Evolutionary conservation across 92 coral and sea anemone species (phyloP).

Genomic region (Porites evermanni): DNA sequence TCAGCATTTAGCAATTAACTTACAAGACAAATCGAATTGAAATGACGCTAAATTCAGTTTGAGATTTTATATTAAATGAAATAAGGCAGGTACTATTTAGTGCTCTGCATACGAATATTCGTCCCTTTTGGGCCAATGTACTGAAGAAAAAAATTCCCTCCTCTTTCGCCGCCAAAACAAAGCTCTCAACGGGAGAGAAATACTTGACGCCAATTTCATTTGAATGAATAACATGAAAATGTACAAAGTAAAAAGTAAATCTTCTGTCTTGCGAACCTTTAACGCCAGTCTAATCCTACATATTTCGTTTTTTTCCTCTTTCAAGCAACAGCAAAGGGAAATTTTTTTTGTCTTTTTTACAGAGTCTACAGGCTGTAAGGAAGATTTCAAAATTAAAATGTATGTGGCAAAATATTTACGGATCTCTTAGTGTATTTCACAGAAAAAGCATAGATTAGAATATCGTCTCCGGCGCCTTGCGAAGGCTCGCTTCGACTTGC

Average conservation of each 20-base stretch:
- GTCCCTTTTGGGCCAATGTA: not conserved
- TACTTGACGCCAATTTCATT: constrained; percentile 15
- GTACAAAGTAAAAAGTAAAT: not conserved
- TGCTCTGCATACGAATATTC: not conserved
- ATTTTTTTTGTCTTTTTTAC: not conserved
- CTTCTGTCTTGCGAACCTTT: no score
- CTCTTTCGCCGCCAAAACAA: not conserved
- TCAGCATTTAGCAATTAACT: constrained; percentile 12
- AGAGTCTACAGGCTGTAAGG: not conserved
- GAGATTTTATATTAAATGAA: no score
- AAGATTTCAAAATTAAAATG: not conserved
- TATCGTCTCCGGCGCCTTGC: not conserved
- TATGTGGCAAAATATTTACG: not conserved
- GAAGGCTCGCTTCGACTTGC: not conserved
- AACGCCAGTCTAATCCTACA: no score
- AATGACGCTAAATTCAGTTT: not conserved
- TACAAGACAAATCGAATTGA: not conserved
- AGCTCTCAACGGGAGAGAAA: constrained; percentile 12
- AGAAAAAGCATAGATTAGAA: not conserved
- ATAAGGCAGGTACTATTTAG: not conserved
- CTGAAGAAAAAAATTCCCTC: not conserved
- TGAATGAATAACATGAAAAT: not conserved
- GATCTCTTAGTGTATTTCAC: not conserved
- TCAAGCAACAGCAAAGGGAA: not conserved
- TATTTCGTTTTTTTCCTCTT: no score